Evolutionary conservation across 2,797 vertebrate genomes (phyloP), one percentile per base, ranked within the genome.

Genomic region (Allobates femoralis): DNA sequence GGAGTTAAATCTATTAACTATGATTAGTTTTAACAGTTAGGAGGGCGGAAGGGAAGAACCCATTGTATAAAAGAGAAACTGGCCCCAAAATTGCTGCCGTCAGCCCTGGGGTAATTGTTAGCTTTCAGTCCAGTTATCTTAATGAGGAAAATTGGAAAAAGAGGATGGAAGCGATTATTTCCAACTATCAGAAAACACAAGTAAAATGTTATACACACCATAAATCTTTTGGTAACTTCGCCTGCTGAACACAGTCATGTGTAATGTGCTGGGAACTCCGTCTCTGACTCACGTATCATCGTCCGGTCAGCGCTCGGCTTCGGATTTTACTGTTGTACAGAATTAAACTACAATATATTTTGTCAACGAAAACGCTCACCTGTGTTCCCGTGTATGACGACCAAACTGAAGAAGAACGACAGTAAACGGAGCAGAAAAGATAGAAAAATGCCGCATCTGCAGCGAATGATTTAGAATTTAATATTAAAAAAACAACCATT

Each of bases 151-250:
- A 79, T 56, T 85, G 75, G 75, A 26, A 79, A 69, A 79, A 32
- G 67, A 58, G 83, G 75, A 78, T 85, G 74, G 83, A 85, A 85
- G 62, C 28, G 30, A 85, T 85, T 85, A 85, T 85, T 79, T 78
- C 58, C 21, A 74, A 85, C 77, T 53, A 78, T 85, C 74, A 85
- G 74, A 66, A 69, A 77, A 50, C 73, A 21, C 73, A 64, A 64
- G 74, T 64, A 30, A 53, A 60, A 51, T 66, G 74, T 78, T 78
- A 30, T 55, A 78, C 83, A 85, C 74, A 85, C 74, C 60, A 85
- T 85, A 79, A 85, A 79, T 85, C 60, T 78, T 69, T 58, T 50
- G 37, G 50, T 78, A 56, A 79, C 46, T 64, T 14, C 51, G 46
- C 28, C 75, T 37, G 10, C 46, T 79, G 23, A 56, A 46, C 34